Conservation (phyloP, 2,888 invertebrate species). For the Tetanocera ferruginea region DNA sequence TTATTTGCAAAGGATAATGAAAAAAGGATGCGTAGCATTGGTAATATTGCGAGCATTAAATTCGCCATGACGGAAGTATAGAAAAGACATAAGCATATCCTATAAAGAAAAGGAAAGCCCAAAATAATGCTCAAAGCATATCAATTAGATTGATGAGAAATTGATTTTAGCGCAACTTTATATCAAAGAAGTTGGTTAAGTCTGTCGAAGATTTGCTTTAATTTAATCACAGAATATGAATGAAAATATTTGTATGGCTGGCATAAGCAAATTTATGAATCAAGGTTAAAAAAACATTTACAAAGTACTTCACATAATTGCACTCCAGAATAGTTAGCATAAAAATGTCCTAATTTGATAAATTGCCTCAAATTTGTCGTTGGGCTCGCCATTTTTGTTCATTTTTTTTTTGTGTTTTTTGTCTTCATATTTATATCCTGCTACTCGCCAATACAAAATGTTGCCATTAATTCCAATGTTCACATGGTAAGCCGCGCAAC, state of each 20-base stretch:
- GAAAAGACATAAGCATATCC: neutral
- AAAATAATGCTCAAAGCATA: neutral
- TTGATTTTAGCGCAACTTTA: neutral
- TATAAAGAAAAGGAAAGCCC: neutral
- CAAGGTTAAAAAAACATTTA: no score
- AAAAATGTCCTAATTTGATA: no score
- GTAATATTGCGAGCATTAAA: neutral
- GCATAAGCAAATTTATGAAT: no score
- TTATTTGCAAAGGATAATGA: no score
- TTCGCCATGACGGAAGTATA: neutral
- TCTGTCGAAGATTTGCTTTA: no score
- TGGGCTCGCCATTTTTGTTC: neutral
- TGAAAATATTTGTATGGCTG: no score
- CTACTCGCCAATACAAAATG: constrained; percentile 20
- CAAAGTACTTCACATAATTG: no score
- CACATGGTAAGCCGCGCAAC: neutral
- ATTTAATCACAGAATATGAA: no score
- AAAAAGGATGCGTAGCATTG: constrained; percentile 2
- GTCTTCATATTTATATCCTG: no score
- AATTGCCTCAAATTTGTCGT: neutral
- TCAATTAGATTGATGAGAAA: neutral
- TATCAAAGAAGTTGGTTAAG: no score
- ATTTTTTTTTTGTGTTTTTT: no score
- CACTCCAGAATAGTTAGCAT: no score
- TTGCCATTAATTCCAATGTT: constrained; percentile 1